Evolutionary conservation across 92 coral and sea anemone species (phyloP), one percentile per base, ranked within the genome.

Genomic region (Actinostola sp.): DNA sequence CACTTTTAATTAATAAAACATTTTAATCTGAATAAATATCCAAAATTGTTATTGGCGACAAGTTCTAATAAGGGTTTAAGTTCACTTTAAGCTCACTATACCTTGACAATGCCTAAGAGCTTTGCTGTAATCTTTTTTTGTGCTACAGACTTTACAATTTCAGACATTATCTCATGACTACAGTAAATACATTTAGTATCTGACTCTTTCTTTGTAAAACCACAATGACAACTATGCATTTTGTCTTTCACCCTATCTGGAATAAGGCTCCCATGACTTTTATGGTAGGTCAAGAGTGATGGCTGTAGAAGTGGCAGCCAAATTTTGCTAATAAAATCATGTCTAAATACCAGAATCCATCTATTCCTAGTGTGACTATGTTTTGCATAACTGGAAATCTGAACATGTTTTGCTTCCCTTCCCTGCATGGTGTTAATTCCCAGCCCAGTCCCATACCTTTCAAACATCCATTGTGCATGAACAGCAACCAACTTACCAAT

Each of bases 391-490:
- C 79, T 81, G 1, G 86, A 81, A 33, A 81, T 81, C 53, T 81
- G 80, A 28, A 48, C 77, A 48, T 84, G 66, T 5, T 60, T 60
- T 13, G 89, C 66, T 69, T 81, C 34, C 72, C 86, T 61, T 56
- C 92, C 87, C 50, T 81, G 87, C 92, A 81, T 86, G 0, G 84
- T 55, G 61, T 81, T 81, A 4, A 86, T 72, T 7, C 83, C 89
- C 2, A 80, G 49, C 26, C 90, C 86, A 6, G 66, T 68, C 1
- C 71, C 75, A 69, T 66, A 83, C 52, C 70, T 88, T 1, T 74
- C 81, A 35, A 78, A 88, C 69, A 88, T 61, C 71, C 79, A 70
- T 66, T 79, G 60, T 42, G 82, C 62, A 57, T 83, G 89, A 69
- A 68, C 72, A 0, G 89, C 63, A 44, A 59, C 81, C 36, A 78